Conservation (phyloP, 2,113 vertebrate species). For the Saimiri boliviensis region DNA sequence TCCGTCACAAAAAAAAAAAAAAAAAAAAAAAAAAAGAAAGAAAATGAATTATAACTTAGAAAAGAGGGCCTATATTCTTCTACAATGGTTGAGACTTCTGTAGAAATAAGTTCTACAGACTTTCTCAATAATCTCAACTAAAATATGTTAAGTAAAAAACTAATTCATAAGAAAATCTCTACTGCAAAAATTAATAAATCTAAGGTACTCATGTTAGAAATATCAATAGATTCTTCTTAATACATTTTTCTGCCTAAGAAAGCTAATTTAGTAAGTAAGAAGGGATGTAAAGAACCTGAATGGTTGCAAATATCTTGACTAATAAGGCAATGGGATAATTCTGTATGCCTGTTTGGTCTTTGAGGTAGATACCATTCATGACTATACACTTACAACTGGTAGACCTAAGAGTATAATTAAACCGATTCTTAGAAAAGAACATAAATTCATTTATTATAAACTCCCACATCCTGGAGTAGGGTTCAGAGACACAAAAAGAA, state of each 20-base stretch:
- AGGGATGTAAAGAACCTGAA: not conserved
- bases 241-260: constrained; percentile 17
- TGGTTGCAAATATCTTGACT: not conserved
- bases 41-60: constrained; percentile 34
- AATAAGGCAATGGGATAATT: not conserved
- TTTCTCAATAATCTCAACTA: constrained; percentile 43
- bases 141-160: constrained; percentile 43
- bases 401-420: not conserved
- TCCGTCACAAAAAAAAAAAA: too few species aligned
- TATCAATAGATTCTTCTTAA: not conserved
- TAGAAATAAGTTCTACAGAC: not conserved
- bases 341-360: not conserved
- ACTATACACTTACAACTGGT: not conserved
- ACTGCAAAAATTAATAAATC: constrained; percentile 9
- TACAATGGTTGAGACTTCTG: not conserved
- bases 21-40: too few species aligned
- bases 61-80: not conserved
- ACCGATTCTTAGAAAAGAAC: constrained; percentile 17
- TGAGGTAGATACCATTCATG: not conserved
- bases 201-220: not conserved
- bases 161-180: not conserved
- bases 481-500: not conserved
- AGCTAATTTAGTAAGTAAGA: constrained; percentile 1
- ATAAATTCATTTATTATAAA: constrained; percentile 18
- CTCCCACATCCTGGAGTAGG: not conserved